A percentile compares a stretch with the other conserved stretches of the same genome.
These are phyloP conservation scores for Aplochiton taeniatus DNA, from an alignment of 2,797 vertebrate species.

Conservation along the genomic window DNA sequence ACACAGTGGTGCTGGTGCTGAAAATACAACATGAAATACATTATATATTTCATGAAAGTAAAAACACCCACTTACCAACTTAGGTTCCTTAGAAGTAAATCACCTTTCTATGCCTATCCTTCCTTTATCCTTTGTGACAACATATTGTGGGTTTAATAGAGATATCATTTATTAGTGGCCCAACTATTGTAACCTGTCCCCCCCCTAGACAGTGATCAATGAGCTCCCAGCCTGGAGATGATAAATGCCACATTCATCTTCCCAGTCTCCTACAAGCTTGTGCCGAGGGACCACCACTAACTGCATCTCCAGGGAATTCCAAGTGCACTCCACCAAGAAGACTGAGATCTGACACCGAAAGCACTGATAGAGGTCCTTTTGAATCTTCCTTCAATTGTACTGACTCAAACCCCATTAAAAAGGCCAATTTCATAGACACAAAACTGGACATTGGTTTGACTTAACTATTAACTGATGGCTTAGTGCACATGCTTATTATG, in stretches of 20 bases:
- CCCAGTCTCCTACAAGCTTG: constrained; percentile 34
- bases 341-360: constrained; percentile 4
- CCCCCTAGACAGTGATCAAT: constrained; percentile 47
- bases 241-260: constrained; percentile 63
- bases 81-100: constrained; percentile 23
- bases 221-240: constrained; percentile 39
- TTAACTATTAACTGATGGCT: too few relatives aligned
- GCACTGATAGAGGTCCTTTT: constrained; percentile 15
- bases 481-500: too few relatives aligned
- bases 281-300: constrained; percentile 51
- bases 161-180: constrained; percentile 38
- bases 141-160: constrained; percentile 25
- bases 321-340: constrained; percentile 22
- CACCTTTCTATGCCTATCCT: constrained; percentile 8
- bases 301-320: constrained; percentile 54
- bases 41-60: constrained; percentile 42
- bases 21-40: constrained; percentile 11
- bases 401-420: too few relatives aligned
- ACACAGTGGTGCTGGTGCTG: constrained; percentile 12
- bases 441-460: too few relatives aligned
- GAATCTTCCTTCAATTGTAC: too few relatives aligned
- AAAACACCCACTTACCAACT: constrained; percentile 25
- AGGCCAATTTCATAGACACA: too few relatives aligned
- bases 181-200: constrained; percentile 33
- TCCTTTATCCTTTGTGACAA: not conserved